Conservation (phyloP, 2,113 vertebrate genomes). For the Fregetta grallaria region DNA sequence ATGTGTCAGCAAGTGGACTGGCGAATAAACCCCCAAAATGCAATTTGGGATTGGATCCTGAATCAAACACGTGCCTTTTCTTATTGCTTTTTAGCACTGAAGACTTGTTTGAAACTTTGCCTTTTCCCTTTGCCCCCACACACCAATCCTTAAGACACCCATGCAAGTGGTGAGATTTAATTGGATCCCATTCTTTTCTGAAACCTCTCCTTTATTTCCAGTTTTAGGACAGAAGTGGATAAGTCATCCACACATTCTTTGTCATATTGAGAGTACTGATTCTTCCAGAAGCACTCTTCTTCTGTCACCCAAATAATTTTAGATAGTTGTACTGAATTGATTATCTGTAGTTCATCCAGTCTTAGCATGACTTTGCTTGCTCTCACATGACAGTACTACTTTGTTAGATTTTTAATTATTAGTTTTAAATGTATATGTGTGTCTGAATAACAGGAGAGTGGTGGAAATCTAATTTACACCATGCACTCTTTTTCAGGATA, state of each 20-base stretch:
- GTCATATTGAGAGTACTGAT: not conserved
- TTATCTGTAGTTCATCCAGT: conserved; percentile 19
- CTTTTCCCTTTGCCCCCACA: not conserved
- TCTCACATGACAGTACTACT: not conserved
- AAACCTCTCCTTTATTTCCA: not conserved
- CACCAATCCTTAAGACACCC: not conserved
- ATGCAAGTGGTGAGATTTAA: not conserved
- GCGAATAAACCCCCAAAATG: not conserved
- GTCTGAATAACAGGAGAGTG: not conserved
- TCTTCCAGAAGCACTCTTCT: not conserved
- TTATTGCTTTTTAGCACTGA: not conserved
- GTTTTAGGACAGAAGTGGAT: not conserved
- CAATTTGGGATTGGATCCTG: not conserved
- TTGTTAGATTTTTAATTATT: conserved; percentile 11
- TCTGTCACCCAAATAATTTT: not conserved
- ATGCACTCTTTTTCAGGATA: not conserved
- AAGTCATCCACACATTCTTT: not conserved
- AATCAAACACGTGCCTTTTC: not conserved
- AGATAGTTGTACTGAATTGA: not conserved
- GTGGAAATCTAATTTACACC: not conserved
- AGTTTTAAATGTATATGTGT: not conserved
- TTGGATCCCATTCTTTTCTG: not conserved
- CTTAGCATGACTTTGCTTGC: conserved; percentile 24
- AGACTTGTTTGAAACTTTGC: not conserved
- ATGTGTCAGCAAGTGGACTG: not conserved